Evolutionary conservation across 2,888 invertebrate species (phyloP).

Genomic region (Nomada hirtipes): DNA sequence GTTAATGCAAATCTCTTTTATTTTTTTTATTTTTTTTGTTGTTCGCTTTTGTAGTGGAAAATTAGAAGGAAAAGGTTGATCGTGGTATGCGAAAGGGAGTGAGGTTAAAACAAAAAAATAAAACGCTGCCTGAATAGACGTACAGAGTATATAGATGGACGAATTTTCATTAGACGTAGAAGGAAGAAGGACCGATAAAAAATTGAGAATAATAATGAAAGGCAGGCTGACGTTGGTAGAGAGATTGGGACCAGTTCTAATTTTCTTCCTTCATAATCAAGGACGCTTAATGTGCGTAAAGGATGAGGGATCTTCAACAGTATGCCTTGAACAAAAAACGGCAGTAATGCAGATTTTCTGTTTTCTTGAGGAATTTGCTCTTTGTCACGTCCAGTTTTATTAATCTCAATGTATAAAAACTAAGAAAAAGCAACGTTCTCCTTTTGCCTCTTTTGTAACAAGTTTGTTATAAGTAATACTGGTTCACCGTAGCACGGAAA

Average conservation of each 20-base stretch:
- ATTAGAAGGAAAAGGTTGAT: neutral
- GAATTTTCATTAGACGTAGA: no score
- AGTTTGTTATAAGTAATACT: neutral
- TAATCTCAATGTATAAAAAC: conserved; percentile 12
- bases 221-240: neutral
- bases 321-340: neutral
- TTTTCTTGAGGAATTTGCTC: neutral
- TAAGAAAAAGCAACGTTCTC: conserved; percentile 6
- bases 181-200: neutral
- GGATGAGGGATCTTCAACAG: neutral
- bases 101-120: no score
- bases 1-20: conserved; percentile 6
- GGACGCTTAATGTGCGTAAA: neutral
- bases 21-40: no score
- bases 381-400: conserved; percentile 1
- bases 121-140: no score
- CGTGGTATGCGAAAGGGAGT: neutral
- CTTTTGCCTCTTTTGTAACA: neutral
- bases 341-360: conserved; percentile 12
- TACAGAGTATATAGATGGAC: no score
- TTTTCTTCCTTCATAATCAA: neutral
- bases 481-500: neutral
- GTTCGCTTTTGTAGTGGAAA: neutral
- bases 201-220: neutral
- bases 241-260: neutral